Evolutionary conservation across 2,797 vertebrate species (phyloP).

Genomic region (Cossypha caffra): DNA sequence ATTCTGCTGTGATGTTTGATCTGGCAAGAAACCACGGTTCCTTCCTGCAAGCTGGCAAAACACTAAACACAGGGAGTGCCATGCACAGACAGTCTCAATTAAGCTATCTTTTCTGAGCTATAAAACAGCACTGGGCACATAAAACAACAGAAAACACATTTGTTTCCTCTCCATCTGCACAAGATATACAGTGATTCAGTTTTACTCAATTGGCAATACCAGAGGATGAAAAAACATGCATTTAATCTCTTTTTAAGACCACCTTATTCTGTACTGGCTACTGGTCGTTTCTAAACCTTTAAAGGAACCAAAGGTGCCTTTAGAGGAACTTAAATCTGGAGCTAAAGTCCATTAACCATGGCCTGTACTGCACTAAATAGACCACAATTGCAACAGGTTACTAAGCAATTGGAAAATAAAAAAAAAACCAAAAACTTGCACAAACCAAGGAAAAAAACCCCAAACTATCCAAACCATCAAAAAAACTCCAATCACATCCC

Average conservation of each 20-base stretch:
- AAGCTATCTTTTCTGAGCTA: slow-evolving; percentile 39
- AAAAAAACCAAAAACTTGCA: neutral
- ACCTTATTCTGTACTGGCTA: neutral
- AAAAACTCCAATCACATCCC: fast-evolving
- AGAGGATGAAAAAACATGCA: neutral
- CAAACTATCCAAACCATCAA: neutral
- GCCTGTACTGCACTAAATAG: neutral
- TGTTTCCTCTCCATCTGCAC: slow-evolving; percentile 19
- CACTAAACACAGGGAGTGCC: neutral
- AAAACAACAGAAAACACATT: slow-evolving; percentile 15
- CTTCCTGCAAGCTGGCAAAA: slow-evolving; percentile 47
- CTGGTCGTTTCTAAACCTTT: neutral
- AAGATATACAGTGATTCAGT: neutral
- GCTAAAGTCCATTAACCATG: neutral
- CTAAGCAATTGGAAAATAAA: neutral
- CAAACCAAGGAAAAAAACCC: neutral
- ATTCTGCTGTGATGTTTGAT: neutral
- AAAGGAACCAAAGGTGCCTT: neutral
- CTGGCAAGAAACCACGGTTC: neutral
- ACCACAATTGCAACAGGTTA: neutral
- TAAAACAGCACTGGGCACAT: slow-evolving; percentile 25
- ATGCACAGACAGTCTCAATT: slow-evolving; percentile 34
- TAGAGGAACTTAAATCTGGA: neutral
- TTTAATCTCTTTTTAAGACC: neutral
- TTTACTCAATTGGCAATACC: neutral